These are phyloP conservation scores for Labeo calbasu DNA, from an alignment of 2,797 vertebrate genomes.

Conservation along the genomic window DNA sequence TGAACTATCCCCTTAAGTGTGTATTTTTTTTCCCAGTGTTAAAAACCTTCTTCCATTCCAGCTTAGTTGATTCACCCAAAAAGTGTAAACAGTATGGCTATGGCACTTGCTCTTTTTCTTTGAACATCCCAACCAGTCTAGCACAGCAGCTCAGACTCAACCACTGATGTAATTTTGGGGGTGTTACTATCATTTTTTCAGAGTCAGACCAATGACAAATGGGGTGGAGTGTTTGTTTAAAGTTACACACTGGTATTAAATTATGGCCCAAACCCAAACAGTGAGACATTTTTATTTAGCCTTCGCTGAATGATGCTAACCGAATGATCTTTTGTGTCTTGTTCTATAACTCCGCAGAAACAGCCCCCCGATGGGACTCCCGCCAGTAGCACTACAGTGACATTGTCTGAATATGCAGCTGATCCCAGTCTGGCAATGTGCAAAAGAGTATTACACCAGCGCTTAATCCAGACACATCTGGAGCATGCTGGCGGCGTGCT, in stretches of 20 bases:
- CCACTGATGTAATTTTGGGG: neutral
- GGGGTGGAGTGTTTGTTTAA: neutral
- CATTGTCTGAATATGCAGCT: conserved; percentile 45
- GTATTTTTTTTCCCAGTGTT: neutral
- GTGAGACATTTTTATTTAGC: neutral
- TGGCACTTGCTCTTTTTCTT: neutral
- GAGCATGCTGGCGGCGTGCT: conserved; percentile 26
- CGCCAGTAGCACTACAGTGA: conserved; percentile 5
- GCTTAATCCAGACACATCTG: conserved; percentile 50
- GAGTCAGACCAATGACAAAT: neutral
- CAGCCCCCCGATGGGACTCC: neutral
- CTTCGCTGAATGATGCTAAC: neutral
- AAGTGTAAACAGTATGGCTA: neutral
- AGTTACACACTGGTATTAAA: conserved; percentile 6
- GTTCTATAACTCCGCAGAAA: conserved; percentile 15
- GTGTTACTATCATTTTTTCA: neutral
- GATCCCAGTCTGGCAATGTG: conserved; percentile 40
- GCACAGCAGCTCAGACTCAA: neutral
- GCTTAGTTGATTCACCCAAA: neutral
- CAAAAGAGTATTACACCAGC: conserved; percentile 23
- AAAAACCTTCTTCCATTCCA: neutral
- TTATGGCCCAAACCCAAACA: neutral
- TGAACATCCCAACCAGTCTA: neutral
- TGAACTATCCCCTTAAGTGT: neutral
- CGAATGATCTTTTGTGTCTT: conserved; percentile 7